A percentile compares a stretch with the other conserved stretches of the same genome.
These are phyloP conservation scores for Drosophila cognata DNA, from an alignment of 2,888 invertebrate genomes.

Conservation along the genomic window DNA sequence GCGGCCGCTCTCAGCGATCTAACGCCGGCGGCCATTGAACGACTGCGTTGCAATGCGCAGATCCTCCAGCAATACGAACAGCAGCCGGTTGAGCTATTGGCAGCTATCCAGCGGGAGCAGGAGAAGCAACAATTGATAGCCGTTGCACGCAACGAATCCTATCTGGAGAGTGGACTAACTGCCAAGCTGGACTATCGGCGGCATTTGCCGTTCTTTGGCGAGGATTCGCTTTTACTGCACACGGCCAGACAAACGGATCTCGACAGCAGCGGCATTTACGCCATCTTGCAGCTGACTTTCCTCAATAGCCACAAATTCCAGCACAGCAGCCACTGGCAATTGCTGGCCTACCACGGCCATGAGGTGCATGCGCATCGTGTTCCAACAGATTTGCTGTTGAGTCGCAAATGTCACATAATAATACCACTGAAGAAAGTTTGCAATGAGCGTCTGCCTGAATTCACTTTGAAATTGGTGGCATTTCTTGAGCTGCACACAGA, in stretches of 20 bases:
- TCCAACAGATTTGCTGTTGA: slow-evolving; percentile 62
- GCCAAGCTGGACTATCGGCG: slow-evolving; percentile 62
- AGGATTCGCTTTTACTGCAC: slow-evolving; percentile 47
- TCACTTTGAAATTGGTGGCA: slow-evolving; percentile 60
- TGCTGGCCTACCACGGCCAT: slow-evolving; percentile 59
- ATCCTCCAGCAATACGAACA: slow-evolving; percentile 59
- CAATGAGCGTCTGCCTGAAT: slow-evolving; percentile 58
- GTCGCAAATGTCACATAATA: slow-evolving; percentile 61
- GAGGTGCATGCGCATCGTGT: slow-evolving; percentile 59
- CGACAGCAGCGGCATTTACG: slow-evolving; percentile 54
- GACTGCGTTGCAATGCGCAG: slow-evolving; percentile 58
- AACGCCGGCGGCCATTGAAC: slow-evolving; percentile 56
- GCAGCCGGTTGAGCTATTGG: slow-evolving; percentile 61
- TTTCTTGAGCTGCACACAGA: slow-evolving; percentile 51
- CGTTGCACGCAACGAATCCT: slow-evolving; percentile 58
- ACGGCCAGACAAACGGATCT: slow-evolving; percentile 30
- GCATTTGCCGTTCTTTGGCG: slow-evolving; percentile 58
- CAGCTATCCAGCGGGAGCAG: slow-evolving; percentile 72
- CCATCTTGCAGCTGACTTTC: slow-evolving; percentile 64
- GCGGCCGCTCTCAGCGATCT: slow-evolving; percentile 53
- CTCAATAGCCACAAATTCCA: slow-evolving; percentile 56
- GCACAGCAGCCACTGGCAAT: slow-evolving; percentile 68
- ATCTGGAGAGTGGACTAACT: slow-evolving; percentile 39
- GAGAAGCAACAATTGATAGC: slow-evolving; percentile 79
- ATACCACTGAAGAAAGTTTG: slow-evolving; percentile 53